Base-by-base conservation (phyloP, 1,140 invertebrate species). In the Neodiprion fabricii region DNA sequence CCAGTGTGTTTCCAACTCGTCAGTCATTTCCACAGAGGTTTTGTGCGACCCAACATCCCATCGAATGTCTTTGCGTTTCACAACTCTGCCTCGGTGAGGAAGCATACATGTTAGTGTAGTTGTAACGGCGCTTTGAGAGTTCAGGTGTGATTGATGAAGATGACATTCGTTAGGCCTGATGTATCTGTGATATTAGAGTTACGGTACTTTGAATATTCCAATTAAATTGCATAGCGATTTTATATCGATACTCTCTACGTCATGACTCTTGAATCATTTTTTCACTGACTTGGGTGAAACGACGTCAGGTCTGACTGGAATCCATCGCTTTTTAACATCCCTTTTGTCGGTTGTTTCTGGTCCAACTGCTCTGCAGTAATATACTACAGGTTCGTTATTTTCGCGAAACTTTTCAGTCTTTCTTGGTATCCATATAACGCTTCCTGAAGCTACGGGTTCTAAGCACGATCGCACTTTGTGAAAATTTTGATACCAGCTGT, bases 141-240 rank as follows among this genome's bases (percentile, higher is more conserved):
- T 73, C 49, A 48, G 40, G 8, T 50, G 50, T 14, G 75, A 61
- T n/a, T 23, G 53, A 72, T 76, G 72, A 65, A 73, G 72, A 72
- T 76, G 71, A 73, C 72, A 70, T 40, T 48, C 70, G 48, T 76
- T 76, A 4, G 72, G 72, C 23, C 74, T 9, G 74, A 40, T 72
- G n/a, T 81, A 79, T 69, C 65, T 78, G 80, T 70, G 79, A 75
- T 81, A 80, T 82, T 81, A 21, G 17, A 21, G 17, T 21, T 21
- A 21, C 17, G 17, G 17, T 81, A 82, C 78, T 80, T 74, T 73
- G 70, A 72, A 76, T 67, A 80, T 73, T 77, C 49, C 67, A 79
- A 79, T 67, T 75, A 67, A 74, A 70, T 17, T 71, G 68, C 28
- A 47, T 14, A n/a, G 72, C 49, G 72, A 14, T 49, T 3, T 70